Evolutionary conservation across 2,888 invertebrate genomes (phyloP), one percentile per base, ranked within the genome.

Genomic region (Cheilosia vulpina): DNA sequence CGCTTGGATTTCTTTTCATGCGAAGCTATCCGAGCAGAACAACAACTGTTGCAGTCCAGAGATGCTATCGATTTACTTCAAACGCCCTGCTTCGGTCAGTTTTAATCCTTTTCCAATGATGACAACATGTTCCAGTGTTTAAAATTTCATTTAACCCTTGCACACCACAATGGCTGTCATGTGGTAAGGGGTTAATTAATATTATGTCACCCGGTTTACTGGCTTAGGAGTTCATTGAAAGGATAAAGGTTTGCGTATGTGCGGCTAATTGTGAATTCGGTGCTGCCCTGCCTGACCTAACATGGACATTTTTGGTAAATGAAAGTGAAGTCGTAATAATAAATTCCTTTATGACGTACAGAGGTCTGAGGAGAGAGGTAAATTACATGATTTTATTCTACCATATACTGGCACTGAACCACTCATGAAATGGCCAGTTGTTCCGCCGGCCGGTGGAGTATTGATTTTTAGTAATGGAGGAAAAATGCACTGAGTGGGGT

Each of bases 171-270:
- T 75, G 75, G 75, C 57, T 80, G 75, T 79, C 65, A 76, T 84
- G 84, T 84, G 84, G 84, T 71, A 60, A 71, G 75, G 75, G 80
- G 84, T 76, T 84, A 84, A 84, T 79, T 84, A 84, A 75, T 80
- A 80, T 76, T 62, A 71, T 84, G 84, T 80, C 69, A 66, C 79
- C 65, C 71, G 45, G 69, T 63, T 47, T 45, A 50, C 52, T 62
- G 55, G 53, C 38, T 66, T 55, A 41, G 34, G 52, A 57, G 66
- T 77, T 45, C 43, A 43, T 83, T 52, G 27, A 52, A 38, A 58
- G 68, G 62, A 69, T 69, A 73, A 58, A 38, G 58, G 63, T 45
- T 63, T 68, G 50, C 43, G 24, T 66, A 66, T 68, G 55, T 58
- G 52, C 38, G 58, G 68, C 68, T 69, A 62, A 69, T 68, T 63